Evolutionary conservation across 30 jellyfish, hydroid and myxozoan species (phyloP), one percentile per base, ranked within the genome.

Genomic region (Catostylus mosaicus): DNA sequence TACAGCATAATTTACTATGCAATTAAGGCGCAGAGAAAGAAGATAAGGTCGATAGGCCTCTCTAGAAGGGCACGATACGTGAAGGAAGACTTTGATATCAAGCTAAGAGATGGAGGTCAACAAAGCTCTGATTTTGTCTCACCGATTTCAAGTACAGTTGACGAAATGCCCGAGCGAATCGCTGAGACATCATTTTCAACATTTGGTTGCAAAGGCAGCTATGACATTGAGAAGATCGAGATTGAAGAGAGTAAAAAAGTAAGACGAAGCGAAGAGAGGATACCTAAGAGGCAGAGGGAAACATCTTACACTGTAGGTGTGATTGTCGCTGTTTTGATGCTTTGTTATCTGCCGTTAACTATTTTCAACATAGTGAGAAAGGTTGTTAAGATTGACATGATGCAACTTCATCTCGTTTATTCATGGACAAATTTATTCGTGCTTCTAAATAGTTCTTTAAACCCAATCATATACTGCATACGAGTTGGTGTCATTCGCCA

Each of bases 391-490:
- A 1, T 59, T 19, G 66, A 24, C 22, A 18, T 9, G 2, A 20
- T 16, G 14, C 27, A 70, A 9, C 68, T 36, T 6, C 66, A 19
- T 9, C 35, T 61, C 14, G 68, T 33, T 0, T 27, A 77, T 29
- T 30, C 31, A 12, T 77, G 88, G 88, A 68, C 37, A 12, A 59
- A 77, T 40, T 59, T 77, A 20, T 36, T 60, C 1, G 27, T 77
- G 5, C 22, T 77, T 2, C 51, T 77, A 12, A 77, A 77, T 45
- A 77, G 88, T 51, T 77, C 78, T 12, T 3, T 77, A 59, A 77
- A 77, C 32, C 88, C 88, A 20, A 62, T 77, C 18, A 77, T 77
- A n/a, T 77, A 77, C 78, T 77, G 88, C 37, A 52, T 73, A 18
- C 85, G 84, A 14, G 84, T 72, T 9, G 47, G 31, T 3, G 27